Evolutionary conservation across 2,888 invertebrate species (phyloP), one percentile per base, ranked within the genome.

Genomic region (Elmis aenea): DNA sequence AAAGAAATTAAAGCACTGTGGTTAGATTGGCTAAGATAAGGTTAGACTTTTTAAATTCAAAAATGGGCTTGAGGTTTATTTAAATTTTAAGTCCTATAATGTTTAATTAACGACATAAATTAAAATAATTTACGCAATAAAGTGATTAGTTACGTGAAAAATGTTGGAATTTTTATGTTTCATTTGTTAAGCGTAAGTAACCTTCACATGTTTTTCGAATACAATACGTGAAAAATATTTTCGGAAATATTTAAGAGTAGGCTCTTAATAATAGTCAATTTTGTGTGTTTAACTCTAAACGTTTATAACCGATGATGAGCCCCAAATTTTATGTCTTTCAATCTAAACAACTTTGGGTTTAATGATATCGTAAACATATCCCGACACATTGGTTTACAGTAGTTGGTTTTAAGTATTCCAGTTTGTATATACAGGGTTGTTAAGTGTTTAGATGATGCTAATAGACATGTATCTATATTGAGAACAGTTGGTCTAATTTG

Each of bases 381-480:
- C 57, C 58, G 57, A 58, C 57, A 55, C 57, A 57, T 56, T 50
- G 53, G 64, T 64, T 64, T 65, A 64, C 60, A 61, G 56, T 57
- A 59, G 57, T 50, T 52, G 49, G 55, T 51, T 59, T 61, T 61
- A 61, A 64, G 62, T 62, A 61, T 62, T 62, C 51, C 55, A 54
- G 58, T 61, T 64, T 62, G 62, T 64, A 54, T 65, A 64, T 57
- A 59, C 59, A 59, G 26, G 51, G 51, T 51, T 51, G 54, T 58
- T 60, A 61, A 63, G 62, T 64, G 61, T 62, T 62, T 63, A 57
- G 52, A 54, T 38, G 55, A 62, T 57, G 55, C 54, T 62, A 63
- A 63, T 64, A 62, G 61, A 61, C 57, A 55, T 47, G 60, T 54
- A 55, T 63, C 58, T 61, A 59, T 58, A 59, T 58, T 51, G 56